These are phyloP conservation scores for Parotocinclus haroldoi DNA, from an alignment of 2,797 vertebrate genomes.

Conservation along the genomic window DNA sequence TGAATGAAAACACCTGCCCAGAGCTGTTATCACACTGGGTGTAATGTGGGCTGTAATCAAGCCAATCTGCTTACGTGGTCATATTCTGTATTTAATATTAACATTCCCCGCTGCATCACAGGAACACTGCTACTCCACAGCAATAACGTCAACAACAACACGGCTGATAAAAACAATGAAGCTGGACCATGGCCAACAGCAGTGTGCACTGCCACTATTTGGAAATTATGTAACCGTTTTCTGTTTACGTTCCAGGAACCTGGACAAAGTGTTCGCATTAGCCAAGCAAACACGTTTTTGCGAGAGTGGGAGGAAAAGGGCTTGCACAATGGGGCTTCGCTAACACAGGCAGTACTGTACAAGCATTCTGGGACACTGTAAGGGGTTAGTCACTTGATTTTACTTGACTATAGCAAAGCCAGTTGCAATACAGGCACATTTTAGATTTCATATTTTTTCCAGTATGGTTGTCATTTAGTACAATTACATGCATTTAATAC, in stretches of 20 bases:
- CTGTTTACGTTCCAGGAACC: slow-evolving; percentile 58
- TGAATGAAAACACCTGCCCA: slow-evolving; percentile 46
- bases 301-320: slow-evolving; percentile 47
- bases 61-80: slow-evolving; percentile 29
- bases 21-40: slow-evolving; percentile 34
- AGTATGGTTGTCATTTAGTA: too few relatives aligned
- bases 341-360: slow-evolving; percentile 59
- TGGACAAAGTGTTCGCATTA: slow-evolving; percentile 72
- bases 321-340: slow-evolving; percentile 67
- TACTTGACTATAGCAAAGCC: too few relatives aligned
- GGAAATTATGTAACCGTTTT: slow-evolving; percentile 58
- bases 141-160: slow-evolving; percentile 40
- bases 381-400: slow-evolving; percentile 22
- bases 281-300: slow-evolving; percentile 72
- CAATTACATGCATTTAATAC: too few relatives aligned
- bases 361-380: slow-evolving; percentile 62
- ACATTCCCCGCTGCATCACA: slow-evolving; percentile 28
- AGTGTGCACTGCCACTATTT: slow-evolving; percentile 46
- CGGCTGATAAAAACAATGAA: slow-evolving; percentile 27
- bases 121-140: slow-evolving; percentile 22
- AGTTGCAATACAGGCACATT: too few relatives aligned
- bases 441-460: too few relatives aligned
- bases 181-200: slow-evolving; percentile 14
- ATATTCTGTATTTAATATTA: slow-evolving; percentile 42
- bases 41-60: slow-evolving; percentile 33